A percentile compares a stretch with the other conserved stretches of the same genome.
These are phyloP conservation scores for Hucho hucho DNA, from an alignment of 2,113 vertebrate genomes.

Conservation along the genomic window DNA sequence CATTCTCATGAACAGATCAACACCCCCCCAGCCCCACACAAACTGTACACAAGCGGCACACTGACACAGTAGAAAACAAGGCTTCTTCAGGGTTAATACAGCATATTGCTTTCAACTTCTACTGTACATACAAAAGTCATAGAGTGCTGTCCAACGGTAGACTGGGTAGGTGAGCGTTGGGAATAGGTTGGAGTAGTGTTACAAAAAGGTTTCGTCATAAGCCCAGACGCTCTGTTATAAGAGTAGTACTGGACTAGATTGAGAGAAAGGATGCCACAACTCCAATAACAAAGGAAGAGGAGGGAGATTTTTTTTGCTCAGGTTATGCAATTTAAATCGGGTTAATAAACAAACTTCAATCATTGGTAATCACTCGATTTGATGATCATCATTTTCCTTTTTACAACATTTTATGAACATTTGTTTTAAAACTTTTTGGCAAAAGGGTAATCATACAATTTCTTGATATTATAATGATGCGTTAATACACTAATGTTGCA, in stretches of 20 bases:
- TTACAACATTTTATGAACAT: conserved; percentile 34
- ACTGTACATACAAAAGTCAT: conserved; percentile 65
- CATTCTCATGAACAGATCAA: conserved; percentile 28
- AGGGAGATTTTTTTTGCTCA: conserved; percentile 10
- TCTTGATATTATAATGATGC: conserved; percentile 48
- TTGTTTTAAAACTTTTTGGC: conserved; percentile 43
- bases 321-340: conserved; percentile 12
- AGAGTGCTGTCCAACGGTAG: conserved; percentile 45
- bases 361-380: conserved; percentile 19
- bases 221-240: conserved; percentile 25
- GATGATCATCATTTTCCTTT: conserved; percentile 27
- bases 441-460: conserved; percentile 50
- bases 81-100: conserved; percentile 59
- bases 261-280: conserved; percentile 24
- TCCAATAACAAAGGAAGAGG: conserved; percentile 38
- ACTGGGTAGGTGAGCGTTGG: conserved; percentile 9
- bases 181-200: conserved; percentile 44
- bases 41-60: conserved; percentile 34
- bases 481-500: conserved; percentile 57
- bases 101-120: conserved; percentile 67
- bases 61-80: conserved; percentile 64
- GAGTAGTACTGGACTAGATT: conserved; percentile 42
- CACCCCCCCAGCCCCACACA: conserved; percentile 28
- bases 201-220: conserved; percentile 46
- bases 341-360: conserved; percentile 16